These are phyloP conservation scores for Zygaena filipendulae DNA, from an alignment of 2,888 invertebrate species.

Conservation along the genomic window DNA sequence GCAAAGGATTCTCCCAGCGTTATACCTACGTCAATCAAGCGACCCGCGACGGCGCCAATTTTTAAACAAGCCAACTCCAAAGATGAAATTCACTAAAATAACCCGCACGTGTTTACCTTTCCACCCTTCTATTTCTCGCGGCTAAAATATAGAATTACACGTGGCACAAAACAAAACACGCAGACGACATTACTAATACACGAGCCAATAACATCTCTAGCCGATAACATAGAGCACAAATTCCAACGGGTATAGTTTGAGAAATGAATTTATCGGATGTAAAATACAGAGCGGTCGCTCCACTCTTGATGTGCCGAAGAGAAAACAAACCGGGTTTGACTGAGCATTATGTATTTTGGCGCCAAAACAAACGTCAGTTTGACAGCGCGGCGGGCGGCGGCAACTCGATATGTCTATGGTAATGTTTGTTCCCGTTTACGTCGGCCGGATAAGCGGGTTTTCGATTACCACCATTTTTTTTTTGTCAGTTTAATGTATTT, in stretches of 20 bases:
- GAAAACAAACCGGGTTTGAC: conserved; percentile 62
- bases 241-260: conserved; percentile 11
- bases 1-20: too few relatives aligned
- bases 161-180: conserved; percentile 31
- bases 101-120: conserved; percentile 58
- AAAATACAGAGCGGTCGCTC: conserved; percentile 20
- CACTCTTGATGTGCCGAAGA: conserved; percentile 55
- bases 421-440: conserved; percentile 56
- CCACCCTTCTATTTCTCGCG: conserved; percentile 61
- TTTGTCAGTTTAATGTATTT: conserved; percentile 26
- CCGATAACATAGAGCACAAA: conserved; percentile 25
- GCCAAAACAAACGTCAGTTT: conserved; percentile 68
- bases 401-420: conserved; percentile 54
- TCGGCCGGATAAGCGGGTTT: conserved; percentile 58
- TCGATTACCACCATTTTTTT: conserved; percentile 49
- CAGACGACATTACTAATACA: conserved; percentile 2
- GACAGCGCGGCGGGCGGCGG: conserved; percentile 67
- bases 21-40: conserved; percentile 57
- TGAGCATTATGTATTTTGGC: conserved; percentile 67
- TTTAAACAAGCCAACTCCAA: conserved; percentile 47
- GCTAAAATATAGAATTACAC: conserved; percentile 65
- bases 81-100: conserved; percentile 64
- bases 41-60: conserved; percentile 49
- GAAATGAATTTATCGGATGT: conserved; percentile 20
- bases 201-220: conserved; percentile 13